Percentiles rank a stretch among this genome's conserved stretches.
Conservation (phyloP, 2,888 invertebrate genomes). For the Halictus ligatus region DNA sequence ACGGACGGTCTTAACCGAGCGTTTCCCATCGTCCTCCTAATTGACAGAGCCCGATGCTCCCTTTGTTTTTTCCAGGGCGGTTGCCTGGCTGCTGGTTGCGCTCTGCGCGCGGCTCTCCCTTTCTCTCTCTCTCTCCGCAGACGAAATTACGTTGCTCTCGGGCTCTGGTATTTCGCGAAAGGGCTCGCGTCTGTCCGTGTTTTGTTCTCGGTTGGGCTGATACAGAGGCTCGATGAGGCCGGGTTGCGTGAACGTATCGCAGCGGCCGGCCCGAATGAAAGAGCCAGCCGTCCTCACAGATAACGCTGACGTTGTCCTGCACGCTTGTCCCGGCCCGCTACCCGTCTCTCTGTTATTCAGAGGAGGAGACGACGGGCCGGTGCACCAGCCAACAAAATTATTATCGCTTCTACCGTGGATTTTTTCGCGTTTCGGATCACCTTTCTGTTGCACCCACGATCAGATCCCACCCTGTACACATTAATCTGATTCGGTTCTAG, state of each 20-base stretch:
- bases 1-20: conserved; percentile 26
- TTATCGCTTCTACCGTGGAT: conserved; percentile 24
- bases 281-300: conserved; percentile 33
- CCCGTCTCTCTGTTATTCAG: conserved; percentile 6
- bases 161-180: conserved; percentile 40
- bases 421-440: conserved; percentile 29
- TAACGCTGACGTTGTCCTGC: conserved; percentile 49
- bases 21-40: conserved; percentile 70
- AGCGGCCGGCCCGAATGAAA: conserved; percentile 32
- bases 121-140: conserved; percentile 44
- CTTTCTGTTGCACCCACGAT: not conserved
- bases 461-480: not conserved
- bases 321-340: conserved; percentile 25
- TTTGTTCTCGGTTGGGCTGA: conserved; percentile 45
- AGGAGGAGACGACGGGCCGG: conserved; percentile 23
- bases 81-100: not conserved
- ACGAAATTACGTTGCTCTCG: conserved; percentile 62
- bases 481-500: not conserved
- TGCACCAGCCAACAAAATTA: conserved; percentile 31
- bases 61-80: conserved; percentile 70
- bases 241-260: conserved; percentile 52
- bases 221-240: conserved; percentile 46
- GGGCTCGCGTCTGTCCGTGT: conserved; percentile 28
- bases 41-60: conserved; percentile 74
- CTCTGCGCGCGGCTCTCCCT: not conserved